Evolutionary conservation across 2,888 invertebrate genomes (phyloP), one percentile per base, ranked within the genome.

Genomic region (Hipparchia semele): DNA sequence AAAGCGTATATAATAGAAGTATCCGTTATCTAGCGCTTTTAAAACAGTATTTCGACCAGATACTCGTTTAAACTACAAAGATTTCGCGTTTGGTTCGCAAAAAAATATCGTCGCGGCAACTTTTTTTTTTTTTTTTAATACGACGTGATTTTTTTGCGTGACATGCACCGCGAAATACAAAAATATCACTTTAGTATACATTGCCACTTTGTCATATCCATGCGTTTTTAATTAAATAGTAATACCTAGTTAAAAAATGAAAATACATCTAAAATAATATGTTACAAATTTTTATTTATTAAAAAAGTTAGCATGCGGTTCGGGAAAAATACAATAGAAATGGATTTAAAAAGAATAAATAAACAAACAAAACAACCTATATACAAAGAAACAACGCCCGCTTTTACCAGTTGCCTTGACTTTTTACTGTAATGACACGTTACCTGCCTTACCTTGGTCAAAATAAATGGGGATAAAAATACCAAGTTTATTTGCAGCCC

Each of bases 1-100:
- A 91, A 90, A 89, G 91, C 91, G 89, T 89, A 88, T 87, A 88
- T 84, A 84, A 84, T 84, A 87, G 83, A 84, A 84, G 77, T 83
- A 83, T 88, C 81, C 84, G 84, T 89, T 85, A 89, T 82, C 87
- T 90, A 90, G 85, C 85, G 83, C 81, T 83, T 85, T 83, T 81
- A 83, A 86, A 72, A 83, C 85, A 83, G 83, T 86, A 87, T 86
- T 83, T 83, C 88, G 90, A 90, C 90, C 90, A 87, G 88, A 89
- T 84, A 84, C 84, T 69, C 64, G 83, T 84, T 82, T 80, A 80
- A 79, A 80, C 83, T 82, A 82, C 80, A 78, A 76, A 79, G 69
- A 76, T 78, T 79, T 80, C 80, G 80, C 80, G 79, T 74, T 39
- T 56, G 59, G 62, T 67, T n/a, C 45, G 67, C 60, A 12, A 59